A percentile compares a stretch with the other conserved stretches of the same genome.
Evolutionary conservation across 2,797 vertebrate genomes (phyloP).

Genomic region (Denticeps clupeoides): DNA sequence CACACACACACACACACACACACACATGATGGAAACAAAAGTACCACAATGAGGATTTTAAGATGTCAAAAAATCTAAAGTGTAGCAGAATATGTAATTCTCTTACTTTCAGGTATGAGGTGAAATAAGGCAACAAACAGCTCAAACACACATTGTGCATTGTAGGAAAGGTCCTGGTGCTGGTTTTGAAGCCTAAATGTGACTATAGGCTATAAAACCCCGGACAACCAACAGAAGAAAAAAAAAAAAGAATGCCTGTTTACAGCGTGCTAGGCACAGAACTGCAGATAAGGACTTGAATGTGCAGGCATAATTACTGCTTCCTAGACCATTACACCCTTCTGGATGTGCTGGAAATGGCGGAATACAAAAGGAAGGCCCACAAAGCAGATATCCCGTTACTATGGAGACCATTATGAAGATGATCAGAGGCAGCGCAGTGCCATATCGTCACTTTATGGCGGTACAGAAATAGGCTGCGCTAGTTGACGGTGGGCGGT

Average conservation of each 20-base stretch:
- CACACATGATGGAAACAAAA: too few relatives aligned
- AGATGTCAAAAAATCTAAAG: too few relatives aligned
- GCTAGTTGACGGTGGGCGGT: neutral
- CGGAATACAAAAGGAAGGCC: constrained; percentile 8
- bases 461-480: constrained; percentile 2
- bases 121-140: too few relatives aligned
- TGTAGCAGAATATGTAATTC: too few relatives aligned
- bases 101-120: too few relatives aligned
- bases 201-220: too few relatives aligned
- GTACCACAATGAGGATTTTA: too few relatives aligned
- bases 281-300: constrained; percentile 40
- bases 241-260: constrained; percentile 37
- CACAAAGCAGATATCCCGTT: constrained; percentile 7
- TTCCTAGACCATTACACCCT: constrained; percentile 13
- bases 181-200: too few relatives aligned
- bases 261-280: constrained; percentile 14
- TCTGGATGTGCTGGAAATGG: constrained; percentile 12
- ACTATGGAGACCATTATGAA: constrained; percentile 11
- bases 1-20: too few relatives aligned
- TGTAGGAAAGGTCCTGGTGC: too few relatives aligned
- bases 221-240: constrained; percentile 16
- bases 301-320: constrained; percentile 24
- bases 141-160: too few relatives aligned
- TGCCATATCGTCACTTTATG: neutral
- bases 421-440: constrained; percentile 2